A percentile compares a stretch with the other conserved stretches of the same genome.
These are phyloP conservation scores for Grallaria varia DNA, from an alignment of 2,113 vertebrate genomes.

Conservation along the genomic window DNA sequence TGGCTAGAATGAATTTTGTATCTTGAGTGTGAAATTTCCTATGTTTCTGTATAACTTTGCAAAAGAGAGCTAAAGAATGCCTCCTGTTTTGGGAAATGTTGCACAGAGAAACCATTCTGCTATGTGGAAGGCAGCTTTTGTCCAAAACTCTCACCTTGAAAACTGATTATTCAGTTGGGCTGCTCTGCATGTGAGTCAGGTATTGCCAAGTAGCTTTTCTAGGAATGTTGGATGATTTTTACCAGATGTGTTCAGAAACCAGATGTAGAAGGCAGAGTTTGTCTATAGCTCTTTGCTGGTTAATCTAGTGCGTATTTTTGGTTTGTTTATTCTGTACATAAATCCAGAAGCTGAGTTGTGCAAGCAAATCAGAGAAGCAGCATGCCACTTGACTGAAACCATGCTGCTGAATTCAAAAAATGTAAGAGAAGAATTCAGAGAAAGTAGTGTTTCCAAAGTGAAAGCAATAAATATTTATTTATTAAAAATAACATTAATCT, in stretches of 20 bases:
- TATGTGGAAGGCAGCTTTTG: background rate
- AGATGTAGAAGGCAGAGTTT: background rate
- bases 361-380: background rate
- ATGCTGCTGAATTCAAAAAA: background rate
- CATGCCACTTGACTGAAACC: background rate
- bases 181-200: background rate
- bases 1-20: background rate
- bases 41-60: background rate
- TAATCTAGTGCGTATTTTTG: background rate
- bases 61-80: background rate
- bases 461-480: background rate
- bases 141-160: background rate
- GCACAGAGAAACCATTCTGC: background rate
- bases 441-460: background rate
- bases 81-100: background rate
- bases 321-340: background rate
- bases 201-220: background rate
- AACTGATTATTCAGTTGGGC: background rate
- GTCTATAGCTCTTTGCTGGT: background rate
- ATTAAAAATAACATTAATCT: background rate
- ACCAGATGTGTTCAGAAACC: slow-evolving; percentile 9
- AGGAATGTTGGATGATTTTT: slow-evolving; percentile 20
- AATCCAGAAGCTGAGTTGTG: background rate
- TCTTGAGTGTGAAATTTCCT: background rate
- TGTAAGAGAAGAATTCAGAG: background rate